These are phyloP conservation scores for Sebastes schlegelii DNA, from an alignment of 2,113 vertebrate genomes.

Conservation along the genomic window DNA sequence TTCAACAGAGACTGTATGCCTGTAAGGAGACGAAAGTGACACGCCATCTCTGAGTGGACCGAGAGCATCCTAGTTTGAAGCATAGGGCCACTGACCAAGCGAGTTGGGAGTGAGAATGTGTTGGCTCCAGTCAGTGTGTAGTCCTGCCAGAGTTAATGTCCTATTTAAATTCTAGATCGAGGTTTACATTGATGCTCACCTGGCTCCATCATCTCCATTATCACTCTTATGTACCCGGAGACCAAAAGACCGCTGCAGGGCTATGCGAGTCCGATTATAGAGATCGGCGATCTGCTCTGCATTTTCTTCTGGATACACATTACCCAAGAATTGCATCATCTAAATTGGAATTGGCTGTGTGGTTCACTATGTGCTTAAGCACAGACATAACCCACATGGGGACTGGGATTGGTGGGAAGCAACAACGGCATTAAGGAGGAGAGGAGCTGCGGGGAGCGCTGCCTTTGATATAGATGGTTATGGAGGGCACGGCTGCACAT, in stretches of 20 bases:
- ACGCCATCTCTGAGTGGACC: neutral
- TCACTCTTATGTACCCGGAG: constrained; percentile 14
- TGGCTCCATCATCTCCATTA: constrained; percentile 27
- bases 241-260: constrained; percentile 25
- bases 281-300: constrained; percentile 43
- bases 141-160: constrained; percentile 33
- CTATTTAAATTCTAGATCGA: constrained; percentile 51
- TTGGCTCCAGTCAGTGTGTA: constrained; percentile 2
- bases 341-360: constrained; percentile 69
- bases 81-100: neutral
- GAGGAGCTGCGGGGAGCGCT: constrained; percentile 45
- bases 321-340: constrained; percentile 74
- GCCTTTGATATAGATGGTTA: constrained; percentile 76
- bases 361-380: constrained; percentile 61
- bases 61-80: neutral
- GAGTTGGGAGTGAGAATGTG: neutral
- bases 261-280: constrained; percentile 57
- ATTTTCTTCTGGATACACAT: constrained; percentile 51
- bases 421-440: constrained; percentile 54
- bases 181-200: constrained; percentile 42
- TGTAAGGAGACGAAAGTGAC: neutral
- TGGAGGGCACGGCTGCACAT: constrained; percentile 60
- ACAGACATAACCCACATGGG: constrained; percentile 53
- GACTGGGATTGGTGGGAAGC: constrained; percentile 57
- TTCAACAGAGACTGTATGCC: neutral